These are phyloP conservation scores for Holotrichia oblita DNA, from an alignment of 1,140 invertebrate species.

Conservation along the genomic window DNA sequence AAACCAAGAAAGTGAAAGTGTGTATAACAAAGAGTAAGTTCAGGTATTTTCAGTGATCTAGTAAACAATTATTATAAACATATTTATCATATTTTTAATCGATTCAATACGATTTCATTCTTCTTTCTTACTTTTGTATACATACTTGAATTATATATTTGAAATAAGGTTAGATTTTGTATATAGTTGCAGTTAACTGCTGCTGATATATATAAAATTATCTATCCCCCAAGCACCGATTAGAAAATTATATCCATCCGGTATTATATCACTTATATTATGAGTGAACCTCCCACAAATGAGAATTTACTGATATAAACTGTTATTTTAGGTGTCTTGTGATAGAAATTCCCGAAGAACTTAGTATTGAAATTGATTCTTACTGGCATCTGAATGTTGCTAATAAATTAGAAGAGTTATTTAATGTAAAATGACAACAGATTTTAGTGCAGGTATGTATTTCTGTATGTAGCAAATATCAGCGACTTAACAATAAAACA, in stretches of 20 bases:
- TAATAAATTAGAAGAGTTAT: constrained; percentile 55
- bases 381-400: constrained; percentile 66
- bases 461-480: constrained; percentile 14
- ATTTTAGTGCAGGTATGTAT: constrained; percentile 55
- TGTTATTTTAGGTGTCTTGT: constrained; percentile 66
- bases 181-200: background rate
- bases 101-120: background rate
- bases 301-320: constrained; percentile 7
- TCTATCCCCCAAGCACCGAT: constrained; percentile 43
- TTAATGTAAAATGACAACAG: constrained; percentile 54
- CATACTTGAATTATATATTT: background rate
- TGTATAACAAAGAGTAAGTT: background rate
- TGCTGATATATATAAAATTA: constrained; percentile 2
- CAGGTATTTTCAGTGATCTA: background rate
- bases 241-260: constrained; percentile 51
- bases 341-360: constrained; percentile 65
- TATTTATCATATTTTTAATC: background rate
- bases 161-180: constrained; percentile 8
- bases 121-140: background rate
- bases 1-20: constrained; percentile 8
- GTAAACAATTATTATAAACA: background rate
- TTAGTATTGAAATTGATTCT: constrained; percentile 72
- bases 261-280: constrained; percentile 41
- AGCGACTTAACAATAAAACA: background rate
- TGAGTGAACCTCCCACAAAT: constrained; percentile 42